Percentiles rank a stretch among this genome's conserved stretches.
These are phyloP conservation scores for Lissonota sp. DNA, from an alignment of 2,888 invertebrate genomes.

Conservation along the genomic window DNA sequence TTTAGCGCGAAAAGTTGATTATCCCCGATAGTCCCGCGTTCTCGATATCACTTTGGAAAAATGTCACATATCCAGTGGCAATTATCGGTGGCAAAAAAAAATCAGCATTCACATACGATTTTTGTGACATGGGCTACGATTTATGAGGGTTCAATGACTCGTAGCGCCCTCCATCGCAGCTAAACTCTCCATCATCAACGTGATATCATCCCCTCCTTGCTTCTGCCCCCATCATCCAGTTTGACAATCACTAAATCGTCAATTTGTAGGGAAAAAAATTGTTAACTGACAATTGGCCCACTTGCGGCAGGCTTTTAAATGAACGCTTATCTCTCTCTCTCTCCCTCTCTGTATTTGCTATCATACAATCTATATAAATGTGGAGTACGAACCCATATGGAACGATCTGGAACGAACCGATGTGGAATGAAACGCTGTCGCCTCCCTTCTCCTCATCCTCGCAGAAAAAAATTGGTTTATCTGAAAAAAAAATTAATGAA, in stretches of 20 bases:
- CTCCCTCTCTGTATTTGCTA: constrained; percentile 36
- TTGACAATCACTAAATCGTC: constrained; percentile 68
- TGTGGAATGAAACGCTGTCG: constrained; percentile 20
- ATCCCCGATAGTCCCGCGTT: too few species aligned
- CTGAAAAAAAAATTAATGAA: too few species aligned
- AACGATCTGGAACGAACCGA: neutral
- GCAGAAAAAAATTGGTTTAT: too few species aligned
- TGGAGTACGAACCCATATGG: constrained; percentile 16
- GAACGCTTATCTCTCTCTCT: constrained; percentile 63
- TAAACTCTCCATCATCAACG: constrained; percentile 57
- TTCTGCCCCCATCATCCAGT: neutral
- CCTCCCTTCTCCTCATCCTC: too few species aligned
- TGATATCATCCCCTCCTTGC: constrained; percentile 1
- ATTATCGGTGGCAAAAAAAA: constrained; percentile 26
- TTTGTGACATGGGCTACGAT: neutral
- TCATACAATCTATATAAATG: neutral
- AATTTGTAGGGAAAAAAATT: constrained; percentile 73
- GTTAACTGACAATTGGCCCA: constrained; percentile 77
- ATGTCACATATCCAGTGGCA: constrained; percentile 22
- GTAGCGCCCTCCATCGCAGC: constrained; percentile 62
- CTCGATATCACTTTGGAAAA: neutral
- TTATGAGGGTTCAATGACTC: constrained; percentile 68
- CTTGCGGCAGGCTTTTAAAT: constrained; percentile 73
- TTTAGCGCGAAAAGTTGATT: too few species aligned
- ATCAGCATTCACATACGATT: neutral